Conservation (phyloP, 2,113 vertebrate species). For the Bos javanicus region DNA sequence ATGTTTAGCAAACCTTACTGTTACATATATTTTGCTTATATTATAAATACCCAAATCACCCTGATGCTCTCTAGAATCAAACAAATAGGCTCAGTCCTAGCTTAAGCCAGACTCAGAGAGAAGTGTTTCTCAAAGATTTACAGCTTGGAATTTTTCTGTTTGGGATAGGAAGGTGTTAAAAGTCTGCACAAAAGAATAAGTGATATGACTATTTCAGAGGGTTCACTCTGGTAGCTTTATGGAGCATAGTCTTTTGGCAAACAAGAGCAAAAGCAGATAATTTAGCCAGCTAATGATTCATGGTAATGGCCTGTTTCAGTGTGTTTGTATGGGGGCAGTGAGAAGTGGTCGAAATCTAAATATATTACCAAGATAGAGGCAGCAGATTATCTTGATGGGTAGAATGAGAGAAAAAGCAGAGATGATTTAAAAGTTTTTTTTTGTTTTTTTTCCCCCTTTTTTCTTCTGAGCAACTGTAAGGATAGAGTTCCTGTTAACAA, state of each 20-base stretch:
- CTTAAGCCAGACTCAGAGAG: not conserved
- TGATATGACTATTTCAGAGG: not conserved
- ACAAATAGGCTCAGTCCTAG: not conserved
- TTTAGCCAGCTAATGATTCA: slow-evolving; percentile 30
- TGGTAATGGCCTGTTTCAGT: not conserved
- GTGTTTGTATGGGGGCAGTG: not conserved
- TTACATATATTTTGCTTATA: not conserved
- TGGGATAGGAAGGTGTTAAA: not conserved
- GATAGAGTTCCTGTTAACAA: not conserved
- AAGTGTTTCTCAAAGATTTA: not conserved
- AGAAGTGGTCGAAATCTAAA: not conserved
- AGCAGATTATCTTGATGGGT: not conserved
- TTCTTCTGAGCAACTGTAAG: not conserved
- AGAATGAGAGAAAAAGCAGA: not conserved
- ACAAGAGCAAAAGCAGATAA: not conserved
- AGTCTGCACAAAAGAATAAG: not conserved
- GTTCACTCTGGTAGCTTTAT: not conserved
- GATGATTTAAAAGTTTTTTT: not conserved
- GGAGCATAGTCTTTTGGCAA: not conserved
- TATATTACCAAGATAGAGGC: not conserved
- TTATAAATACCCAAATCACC: not conserved
- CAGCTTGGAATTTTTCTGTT: not conserved
- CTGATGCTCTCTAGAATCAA: not conserved
- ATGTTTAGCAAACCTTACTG: not conserved
- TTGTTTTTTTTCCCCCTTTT: not conserved